phyloP scores from a whole-genome alignment of 2,797 vertebrate genomes.

The Propithecus deckenii region DNA sequence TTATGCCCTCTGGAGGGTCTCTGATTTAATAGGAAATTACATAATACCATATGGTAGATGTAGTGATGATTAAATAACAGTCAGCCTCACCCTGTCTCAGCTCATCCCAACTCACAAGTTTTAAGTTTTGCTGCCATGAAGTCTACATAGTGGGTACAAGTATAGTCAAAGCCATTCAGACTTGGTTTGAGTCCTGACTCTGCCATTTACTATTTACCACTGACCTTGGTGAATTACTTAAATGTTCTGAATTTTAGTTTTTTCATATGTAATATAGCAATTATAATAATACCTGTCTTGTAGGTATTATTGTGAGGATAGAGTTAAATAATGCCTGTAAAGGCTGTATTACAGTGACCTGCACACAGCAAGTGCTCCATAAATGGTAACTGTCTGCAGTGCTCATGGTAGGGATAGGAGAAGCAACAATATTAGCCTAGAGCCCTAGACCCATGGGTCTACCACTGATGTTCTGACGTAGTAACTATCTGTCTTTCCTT shows the following conservation, averaged over 20 bases:
- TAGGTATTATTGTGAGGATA: neutral
- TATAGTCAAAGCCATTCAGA: neutral
- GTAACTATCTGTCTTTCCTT: neutral
- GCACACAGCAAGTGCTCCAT: too few relatives aligned
- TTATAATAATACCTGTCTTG: neutral
- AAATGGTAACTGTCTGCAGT: neutral
- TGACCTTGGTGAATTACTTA: neutral
- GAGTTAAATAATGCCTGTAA: neutral
- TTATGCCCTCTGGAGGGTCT: neutral
- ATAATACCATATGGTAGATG: neutral
- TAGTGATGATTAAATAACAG: neutral
- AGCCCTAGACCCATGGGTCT: neutral
- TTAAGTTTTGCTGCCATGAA: neutral
- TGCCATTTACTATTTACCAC: neutral
- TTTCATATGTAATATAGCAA: neutral
- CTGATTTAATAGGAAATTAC: neutral
- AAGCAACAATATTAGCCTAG: neutral
- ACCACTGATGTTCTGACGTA: neutral
- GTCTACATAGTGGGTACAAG: neutral
- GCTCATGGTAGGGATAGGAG: accelerated
- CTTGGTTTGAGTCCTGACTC: neutral
- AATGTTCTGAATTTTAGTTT: neutral
- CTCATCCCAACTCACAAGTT: neutral
- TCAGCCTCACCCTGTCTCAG: neutral
- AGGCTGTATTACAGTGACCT: neutral